Evolutionary conservation across 2,797 vertebrate genomes (phyloP).

Genomic region (Leucoraja ocellata): DNA sequence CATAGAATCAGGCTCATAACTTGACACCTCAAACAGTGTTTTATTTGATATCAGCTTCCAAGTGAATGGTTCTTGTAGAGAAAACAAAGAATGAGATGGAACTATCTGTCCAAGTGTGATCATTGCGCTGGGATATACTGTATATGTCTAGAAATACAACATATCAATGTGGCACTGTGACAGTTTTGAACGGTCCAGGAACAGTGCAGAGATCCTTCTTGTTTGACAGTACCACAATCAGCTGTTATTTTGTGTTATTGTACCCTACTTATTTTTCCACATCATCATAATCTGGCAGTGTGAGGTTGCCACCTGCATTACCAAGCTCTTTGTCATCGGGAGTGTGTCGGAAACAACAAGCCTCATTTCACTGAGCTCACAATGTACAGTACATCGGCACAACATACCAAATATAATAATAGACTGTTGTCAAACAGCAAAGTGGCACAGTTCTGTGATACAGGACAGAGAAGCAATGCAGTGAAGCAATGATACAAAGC

Average conservation of each 20-base stretch:
- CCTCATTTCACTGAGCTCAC: background rate
- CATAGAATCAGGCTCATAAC: background rate
- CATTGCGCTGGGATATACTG: background rate
- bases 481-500: background rate
- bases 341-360: background rate
- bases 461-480: background rate
- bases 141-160: background rate
- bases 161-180: background rate
- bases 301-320: background rate
- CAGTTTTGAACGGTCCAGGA: background rate
- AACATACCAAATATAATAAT: background rate
- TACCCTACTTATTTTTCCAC: background rate
- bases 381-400: background rate
- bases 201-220: background rate
- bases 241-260: background rate
- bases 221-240: background rate
- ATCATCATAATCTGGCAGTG: background rate
- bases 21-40: background rate
- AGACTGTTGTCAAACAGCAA: slow-evolving; percentile 20
- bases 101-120: background rate
- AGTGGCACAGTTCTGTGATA: background rate
- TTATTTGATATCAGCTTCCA: background rate
- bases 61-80: background rate
- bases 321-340: background rate
- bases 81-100: background rate